Percentiles rank a stretch among this genome's conserved stretches.
phyloP scores from a whole-genome alignment of 2,888 invertebrate genomes.

The Polia nebulosa region DNA sequence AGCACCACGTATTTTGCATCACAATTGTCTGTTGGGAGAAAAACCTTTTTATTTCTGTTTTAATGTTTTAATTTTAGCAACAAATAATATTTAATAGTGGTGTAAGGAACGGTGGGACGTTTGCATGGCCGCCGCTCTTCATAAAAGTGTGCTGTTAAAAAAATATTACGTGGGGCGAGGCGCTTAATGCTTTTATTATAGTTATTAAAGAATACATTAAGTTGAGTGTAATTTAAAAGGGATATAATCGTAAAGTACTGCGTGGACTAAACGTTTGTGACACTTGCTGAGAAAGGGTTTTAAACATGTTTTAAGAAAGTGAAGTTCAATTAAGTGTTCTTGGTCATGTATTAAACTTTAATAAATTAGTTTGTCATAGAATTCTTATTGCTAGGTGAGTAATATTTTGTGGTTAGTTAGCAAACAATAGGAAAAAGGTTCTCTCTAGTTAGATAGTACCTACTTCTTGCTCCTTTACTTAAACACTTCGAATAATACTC shows the following conservation, averaged over 20 bases:
- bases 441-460: background rate
- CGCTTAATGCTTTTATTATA: slow-evolving; percentile 61
- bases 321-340: too few species aligned
- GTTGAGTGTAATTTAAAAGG: slow-evolving; percentile 51
- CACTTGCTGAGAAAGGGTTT: background rate
- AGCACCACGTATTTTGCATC: slow-evolving; percentile 81
- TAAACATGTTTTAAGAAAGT: background rate
- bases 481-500: slow-evolving; percentile 28
- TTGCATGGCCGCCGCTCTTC: slow-evolving; percentile 78
- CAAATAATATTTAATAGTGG: slow-evolving; percentile 87
- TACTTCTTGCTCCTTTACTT: background rate
- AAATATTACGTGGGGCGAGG: slow-evolving; percentile 64
- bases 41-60: slow-evolving; percentile 79
- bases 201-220: slow-evolving; percentile 63
- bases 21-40: slow-evolving; percentile 83
- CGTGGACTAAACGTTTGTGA: slow-evolving; percentile 21
- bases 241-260: slow-evolving; percentile 30
- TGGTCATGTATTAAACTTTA: background rate
- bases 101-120: slow-evolving; percentile 81
- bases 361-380: background rate
- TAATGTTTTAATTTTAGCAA: slow-evolving; percentile 88
- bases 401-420: background rate
- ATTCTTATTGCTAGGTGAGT: too few species aligned
- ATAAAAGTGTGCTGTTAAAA: slow-evolving; percentile 66
- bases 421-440: background rate